Evolutionary conservation across 2,797 vertebrate genomes (phyloP).

Genomic region (Lutjanus argentimaculatus): DNA sequence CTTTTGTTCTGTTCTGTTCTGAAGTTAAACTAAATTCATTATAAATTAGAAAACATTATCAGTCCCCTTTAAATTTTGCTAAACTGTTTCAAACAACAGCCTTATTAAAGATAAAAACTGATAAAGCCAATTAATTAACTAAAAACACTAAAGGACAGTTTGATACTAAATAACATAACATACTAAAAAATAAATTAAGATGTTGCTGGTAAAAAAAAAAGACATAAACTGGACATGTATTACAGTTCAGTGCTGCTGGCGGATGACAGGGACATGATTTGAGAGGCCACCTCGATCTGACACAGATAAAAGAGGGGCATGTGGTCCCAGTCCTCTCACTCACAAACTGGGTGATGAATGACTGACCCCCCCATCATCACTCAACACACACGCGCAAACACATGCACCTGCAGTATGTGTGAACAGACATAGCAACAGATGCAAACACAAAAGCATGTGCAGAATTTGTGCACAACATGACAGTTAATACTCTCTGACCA

Average conservation of each 20-base stretch:
- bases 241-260: neutral
- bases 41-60: too few relatives aligned
- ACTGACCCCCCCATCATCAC: slow-evolving; percentile 16
- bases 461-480: neutral
- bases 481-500: neutral
- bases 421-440: neutral
- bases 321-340: slow-evolving; percentile 68
- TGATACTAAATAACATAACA: neutral
- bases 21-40: too few relatives aligned
- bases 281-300: slow-evolving; percentile 53
- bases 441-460: too few relatives aligned
- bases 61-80: neutral
- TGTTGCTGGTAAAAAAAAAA: fast-evolving
- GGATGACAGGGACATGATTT: slow-evolving; percentile 42
- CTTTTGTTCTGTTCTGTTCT: too few relatives aligned
- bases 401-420: neutral
- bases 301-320: slow-evolving; percentile 55
- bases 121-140: neutral
- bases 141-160: neutral
- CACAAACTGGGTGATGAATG: slow-evolving; percentile 57
- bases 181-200: neutral
- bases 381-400: neutral
- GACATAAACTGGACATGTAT: neutral
- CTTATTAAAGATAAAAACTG: too few relatives aligned
- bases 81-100: neutral